phyloP scores from a whole-genome alignment of 2,113 vertebrate genomes.

The Piaya cayana region DNA sequence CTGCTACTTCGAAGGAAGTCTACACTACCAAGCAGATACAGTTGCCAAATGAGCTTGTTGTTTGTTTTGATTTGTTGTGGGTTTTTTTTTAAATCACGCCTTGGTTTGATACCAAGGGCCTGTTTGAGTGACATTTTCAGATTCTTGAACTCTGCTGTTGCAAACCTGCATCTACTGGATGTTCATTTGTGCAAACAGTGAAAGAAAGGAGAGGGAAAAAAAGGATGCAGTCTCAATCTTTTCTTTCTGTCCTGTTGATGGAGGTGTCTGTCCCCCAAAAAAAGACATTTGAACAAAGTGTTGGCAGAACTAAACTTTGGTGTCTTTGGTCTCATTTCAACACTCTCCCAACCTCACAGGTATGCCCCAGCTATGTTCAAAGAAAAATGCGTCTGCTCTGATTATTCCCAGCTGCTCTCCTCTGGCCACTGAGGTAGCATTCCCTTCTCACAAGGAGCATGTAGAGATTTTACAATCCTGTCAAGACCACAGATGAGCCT shows the following conservation, averaged over 20 bases:
- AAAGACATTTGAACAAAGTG: neutral
- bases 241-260: neutral
- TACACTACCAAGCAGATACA: neutral
- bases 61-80: too few species aligned
- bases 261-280: neutral
- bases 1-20: neutral
- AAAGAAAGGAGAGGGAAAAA: neutral
- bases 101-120: neutral
- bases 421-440: fast-evolving
- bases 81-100: neutral
- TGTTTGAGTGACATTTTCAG: neutral
- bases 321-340: neutral
- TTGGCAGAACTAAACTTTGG: neutral
- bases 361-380: neutral
- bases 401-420: neutral
- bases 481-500: neutral
- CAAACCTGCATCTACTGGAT: neutral
- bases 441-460: neutral
- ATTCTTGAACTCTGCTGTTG: neutral
- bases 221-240: neutral
- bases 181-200: neutral
- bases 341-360: neutral
- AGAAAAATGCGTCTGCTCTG: neutral
- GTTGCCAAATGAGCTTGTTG: neutral
- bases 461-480: neutral